A percentile compares a stretch with the other conserved stretches of the same genome.
Conservation (phyloP, 2,113 vertebrate genomes). For the Rhinopomastus cyanomelas region DNA sequence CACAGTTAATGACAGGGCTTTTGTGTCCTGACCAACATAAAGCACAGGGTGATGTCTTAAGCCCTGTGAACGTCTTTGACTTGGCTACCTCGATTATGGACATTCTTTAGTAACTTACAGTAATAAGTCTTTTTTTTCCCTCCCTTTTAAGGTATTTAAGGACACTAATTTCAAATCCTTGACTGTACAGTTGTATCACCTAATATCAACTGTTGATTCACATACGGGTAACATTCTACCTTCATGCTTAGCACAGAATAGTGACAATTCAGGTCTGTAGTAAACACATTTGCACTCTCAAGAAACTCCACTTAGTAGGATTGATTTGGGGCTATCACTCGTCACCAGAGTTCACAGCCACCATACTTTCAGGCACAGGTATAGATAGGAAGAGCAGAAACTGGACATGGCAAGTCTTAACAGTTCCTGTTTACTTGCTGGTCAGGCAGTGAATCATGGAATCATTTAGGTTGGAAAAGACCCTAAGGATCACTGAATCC, state of each 20-base stretch:
- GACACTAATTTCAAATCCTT: background rate
- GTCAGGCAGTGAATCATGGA: background rate
- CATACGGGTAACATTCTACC: background rate
- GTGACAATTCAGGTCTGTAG: background rate
- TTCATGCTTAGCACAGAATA: background rate
- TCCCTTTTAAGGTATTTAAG: background rate
- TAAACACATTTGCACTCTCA: background rate
- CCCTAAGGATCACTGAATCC: no score
- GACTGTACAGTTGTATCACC: background rate
- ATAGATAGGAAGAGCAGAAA: background rate
- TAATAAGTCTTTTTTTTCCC: background rate
- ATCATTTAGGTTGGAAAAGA: no score
- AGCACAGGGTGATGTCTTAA: background rate
- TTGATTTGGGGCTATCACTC: background rate
- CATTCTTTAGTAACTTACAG: background rate
- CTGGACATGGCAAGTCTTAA: background rate
- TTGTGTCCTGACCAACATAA: background rate
- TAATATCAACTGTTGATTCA: background rate
- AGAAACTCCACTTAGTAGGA: background rate
- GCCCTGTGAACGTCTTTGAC: background rate
- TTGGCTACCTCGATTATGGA: background rate
- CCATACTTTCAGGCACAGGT: background rate
- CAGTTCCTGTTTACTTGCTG: background rate
- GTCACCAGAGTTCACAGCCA: background rate
- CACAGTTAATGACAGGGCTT: background rate